These are phyloP conservation scores for Temnothorax rugatulus DNA, from an alignment of 2,888 invertebrate species.

Conservation along the genomic window DNA sequence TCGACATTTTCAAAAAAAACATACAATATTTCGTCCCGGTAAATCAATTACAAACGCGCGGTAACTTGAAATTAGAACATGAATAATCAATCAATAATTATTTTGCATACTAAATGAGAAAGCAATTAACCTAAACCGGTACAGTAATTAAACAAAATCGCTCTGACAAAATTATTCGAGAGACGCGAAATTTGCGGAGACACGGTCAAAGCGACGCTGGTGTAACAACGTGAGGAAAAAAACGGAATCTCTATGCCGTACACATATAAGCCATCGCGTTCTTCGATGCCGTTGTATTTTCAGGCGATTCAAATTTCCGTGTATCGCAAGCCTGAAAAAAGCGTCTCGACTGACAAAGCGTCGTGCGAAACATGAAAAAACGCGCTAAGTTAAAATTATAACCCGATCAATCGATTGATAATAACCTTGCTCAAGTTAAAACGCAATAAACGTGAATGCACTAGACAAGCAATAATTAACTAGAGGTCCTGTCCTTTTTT, in stretches of 20 bases:
- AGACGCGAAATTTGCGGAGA: neutral
- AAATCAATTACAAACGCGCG: neutral
- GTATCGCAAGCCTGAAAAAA: neutral
- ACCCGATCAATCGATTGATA: conserved; percentile 21
- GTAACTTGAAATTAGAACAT: neutral
- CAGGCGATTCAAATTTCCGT: conserved; percentile 18
- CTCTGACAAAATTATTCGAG: conserved; percentile 1
- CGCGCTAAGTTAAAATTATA: conserved; percentile 28
- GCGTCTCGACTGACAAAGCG: neutral
- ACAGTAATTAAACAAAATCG: neutral
- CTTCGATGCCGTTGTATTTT: neutral
- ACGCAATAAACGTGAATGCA: neutral
- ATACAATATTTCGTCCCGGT: neutral
- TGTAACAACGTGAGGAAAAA: neutral
- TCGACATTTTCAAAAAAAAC: neutral
- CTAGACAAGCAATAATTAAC: conserved; percentile 12
- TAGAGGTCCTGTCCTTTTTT: neutral
- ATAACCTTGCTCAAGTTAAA: conserved; percentile 15
- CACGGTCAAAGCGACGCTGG: neutral
- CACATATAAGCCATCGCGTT: neutral
- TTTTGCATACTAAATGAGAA: neutral
- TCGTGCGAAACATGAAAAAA: conserved; percentile 16
- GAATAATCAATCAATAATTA: conserved; percentile 31
- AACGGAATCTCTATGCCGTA: neutral
- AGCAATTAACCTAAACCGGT: conserved; percentile 5